A percentile compares a stretch with the other conserved stretches of the same genome.
Conservation (phyloP, 2,888 invertebrate genomes). For the Tachina grossa region DNA sequence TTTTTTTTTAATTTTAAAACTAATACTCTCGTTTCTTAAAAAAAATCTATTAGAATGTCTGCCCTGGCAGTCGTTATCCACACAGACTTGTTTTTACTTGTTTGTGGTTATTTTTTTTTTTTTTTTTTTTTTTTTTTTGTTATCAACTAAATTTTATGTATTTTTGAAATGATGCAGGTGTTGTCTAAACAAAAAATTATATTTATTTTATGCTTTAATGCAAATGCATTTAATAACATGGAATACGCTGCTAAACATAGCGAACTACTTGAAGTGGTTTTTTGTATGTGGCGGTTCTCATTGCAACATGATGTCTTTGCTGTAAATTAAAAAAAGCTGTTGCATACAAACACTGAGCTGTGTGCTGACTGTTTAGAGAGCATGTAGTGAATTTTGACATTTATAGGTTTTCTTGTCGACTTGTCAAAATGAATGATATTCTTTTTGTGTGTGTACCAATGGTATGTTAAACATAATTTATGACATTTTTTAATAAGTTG, state of each 20-base stretch:
- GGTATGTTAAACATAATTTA: slow-evolving; percentile 59
- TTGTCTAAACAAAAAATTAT: slow-evolving; percentile 54
- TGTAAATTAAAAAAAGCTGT: slow-evolving; percentile 13
- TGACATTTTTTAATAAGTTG: slow-evolving; percentile 45
- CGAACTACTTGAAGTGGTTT: slow-evolving; percentile 54
- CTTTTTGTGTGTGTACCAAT: slow-evolving; percentile 22
- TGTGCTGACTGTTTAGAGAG: slow-evolving; percentile 35
- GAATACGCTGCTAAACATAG: not conserved
- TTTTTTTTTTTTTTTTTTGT: no score
- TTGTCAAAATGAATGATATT: slow-evolving; percentile 72
- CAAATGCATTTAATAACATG: slow-evolving; percentile 46
- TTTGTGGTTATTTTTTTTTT: not conserved
- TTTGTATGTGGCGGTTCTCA: slow-evolving; percentile 22
- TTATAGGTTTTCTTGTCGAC: slow-evolving; percentile 73
- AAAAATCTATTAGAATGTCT: slow-evolving; percentile 2
- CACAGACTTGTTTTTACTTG: slow-evolving; percentile 20
- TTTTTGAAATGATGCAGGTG: slow-evolving; percentile 70
- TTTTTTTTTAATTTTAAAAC: not conserved
- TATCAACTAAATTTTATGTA: slow-evolving; percentile 41
- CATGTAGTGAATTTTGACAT: slow-evolving; percentile 69
- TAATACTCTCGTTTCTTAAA: not conserved
- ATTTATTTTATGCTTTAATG: slow-evolving; percentile 47
- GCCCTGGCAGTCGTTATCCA: slow-evolving; percentile 13
- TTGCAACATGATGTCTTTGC: slow-evolving; percentile 29
- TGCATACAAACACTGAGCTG: not conserved